phyloP scores from a whole-genome alignment of 2,888 invertebrate genomes.

The Ceraclea dissimilis region DNA sequence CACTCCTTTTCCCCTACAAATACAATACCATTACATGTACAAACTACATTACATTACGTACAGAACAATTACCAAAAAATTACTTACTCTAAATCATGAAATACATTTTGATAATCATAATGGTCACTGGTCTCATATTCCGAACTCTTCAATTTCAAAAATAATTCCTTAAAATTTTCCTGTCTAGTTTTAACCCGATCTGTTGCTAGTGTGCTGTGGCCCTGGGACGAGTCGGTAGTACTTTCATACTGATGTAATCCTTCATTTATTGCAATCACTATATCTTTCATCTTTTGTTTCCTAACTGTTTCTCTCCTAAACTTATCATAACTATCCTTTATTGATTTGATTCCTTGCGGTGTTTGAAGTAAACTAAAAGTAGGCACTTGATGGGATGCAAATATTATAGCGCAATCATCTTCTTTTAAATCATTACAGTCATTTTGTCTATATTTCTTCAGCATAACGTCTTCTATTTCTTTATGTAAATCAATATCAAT shows the following conservation, averaged over 20 bases:
- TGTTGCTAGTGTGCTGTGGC: background rate
- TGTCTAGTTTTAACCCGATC: background rate
- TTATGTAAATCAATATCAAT: constrained; percentile 41
- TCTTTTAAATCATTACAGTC: constrained; percentile 35
- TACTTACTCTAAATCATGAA: too few relatives aligned
- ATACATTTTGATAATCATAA: too few relatives aligned
- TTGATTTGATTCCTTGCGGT: constrained; percentile 36
- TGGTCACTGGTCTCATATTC: background rate
- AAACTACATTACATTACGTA: too few relatives aligned
- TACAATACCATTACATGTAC: too few relatives aligned
- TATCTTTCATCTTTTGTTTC: constrained; percentile 42
- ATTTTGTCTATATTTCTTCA: constrained; percentile 30
- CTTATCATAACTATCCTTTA: constrained; percentile 46
- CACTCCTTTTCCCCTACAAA: too few relatives aligned
- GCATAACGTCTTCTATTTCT: constrained; percentile 41
- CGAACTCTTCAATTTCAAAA: background rate
- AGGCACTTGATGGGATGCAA: constrained; percentile 36
- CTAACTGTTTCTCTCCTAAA: constrained; percentile 44
- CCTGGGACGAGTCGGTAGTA: background rate
- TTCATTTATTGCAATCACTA: constrained; percentile 44
- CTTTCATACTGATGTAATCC: constrained; percentile 32
- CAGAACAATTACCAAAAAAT: too few relatives aligned
- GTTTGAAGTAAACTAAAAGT: constrained; percentile 37
- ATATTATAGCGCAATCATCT: constrained; percentile 43
- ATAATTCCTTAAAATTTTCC: background rate